Base-by-base conservation (phyloP, 2,888 invertebrate genomes). In the Microlaimidae sp. region DNA sequence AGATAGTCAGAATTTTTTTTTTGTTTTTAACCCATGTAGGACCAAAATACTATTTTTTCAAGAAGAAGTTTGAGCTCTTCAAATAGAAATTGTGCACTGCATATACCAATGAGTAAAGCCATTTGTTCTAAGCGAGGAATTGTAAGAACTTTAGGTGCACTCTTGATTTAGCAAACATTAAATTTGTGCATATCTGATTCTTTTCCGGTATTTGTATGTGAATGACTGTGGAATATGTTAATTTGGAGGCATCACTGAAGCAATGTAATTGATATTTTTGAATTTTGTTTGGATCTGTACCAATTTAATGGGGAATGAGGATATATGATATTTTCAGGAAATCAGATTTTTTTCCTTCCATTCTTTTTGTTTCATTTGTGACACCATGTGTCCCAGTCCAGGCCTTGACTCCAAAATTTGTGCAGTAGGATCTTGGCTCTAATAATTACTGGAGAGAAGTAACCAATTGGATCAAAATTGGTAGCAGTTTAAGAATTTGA, bases 1-100 rank as follows among this genome's bases (percentile, higher is more conserved):
- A 63, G 2, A 57, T 40, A 13, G 53, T 27, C 23, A 42, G 19
- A 13, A 5, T n/a, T n/a, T 3, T 26, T 49, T 49, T 17, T 5
- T n/a, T 3, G 38, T 46, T 29, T 53, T 25, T 24, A 62, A 48
- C 61, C 63, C 62, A 27, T 59, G 54, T 5, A 64, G 51, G 57
- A 54, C 57, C 56, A 64, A 48, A 50, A 57, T 23, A 28, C 3
- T 7, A 21, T 27, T 26, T 3, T 26, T 25, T 24, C n/a, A 2
- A 28, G 19, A 3, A 10, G 5, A 7, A 27, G 19, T 2, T 46
- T 2, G 17, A 56, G 25, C 2, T 56, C 42, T 27, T 23, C 19
- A 28, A 28, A 5, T n/a, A 56, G 10, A 1, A 25, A 26, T 17
- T 29, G 26, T 1, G 52, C 27, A 27, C 51, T 29, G 26, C 47